Conservation (phyloP, 2,797 vertebrate genomes). For the Catharus ustulatus region DNA sequence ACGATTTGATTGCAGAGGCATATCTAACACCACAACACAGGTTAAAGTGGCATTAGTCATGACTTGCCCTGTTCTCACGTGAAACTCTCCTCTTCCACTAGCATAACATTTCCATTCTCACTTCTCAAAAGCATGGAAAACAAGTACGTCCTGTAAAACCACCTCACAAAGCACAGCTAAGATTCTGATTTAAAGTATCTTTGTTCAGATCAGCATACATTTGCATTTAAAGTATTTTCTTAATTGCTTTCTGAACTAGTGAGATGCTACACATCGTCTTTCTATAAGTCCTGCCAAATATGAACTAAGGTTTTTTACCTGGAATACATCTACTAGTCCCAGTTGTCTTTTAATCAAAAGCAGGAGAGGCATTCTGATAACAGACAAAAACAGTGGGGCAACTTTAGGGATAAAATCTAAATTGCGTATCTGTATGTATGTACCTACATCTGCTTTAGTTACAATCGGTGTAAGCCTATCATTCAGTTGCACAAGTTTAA, state of each 20-base stretch:
- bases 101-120: constrained; percentile 9
- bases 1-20: background rate
- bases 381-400: background rate
- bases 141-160: constrained; percentile 48
- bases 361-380: background rate
- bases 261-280: background rate
- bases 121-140: constrained; percentile 49
- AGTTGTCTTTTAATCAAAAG: background rate
- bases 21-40: background rate
- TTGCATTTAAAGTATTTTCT: constrained; percentile 18
- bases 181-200: constrained; percentile 28
- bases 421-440: background rate
- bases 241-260: constrained; percentile 14
- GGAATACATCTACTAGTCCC: background rate
- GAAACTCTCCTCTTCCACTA: constrained; percentile 24
- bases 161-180: constrained; percentile 23
- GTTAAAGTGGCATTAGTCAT: constrained; percentile 14
- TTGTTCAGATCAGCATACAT: constrained; percentile 37
- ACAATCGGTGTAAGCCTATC: background rate
- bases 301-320: background rate
- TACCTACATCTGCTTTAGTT: background rate
- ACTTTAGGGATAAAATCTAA: background rate
- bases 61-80: background rate
- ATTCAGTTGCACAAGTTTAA: background rate
- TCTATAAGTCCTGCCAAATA: background rate